phyloP scores from a whole-genome alignment of 1,140 invertebrate genomes.

The Spodoptera frugiperda region DNA sequence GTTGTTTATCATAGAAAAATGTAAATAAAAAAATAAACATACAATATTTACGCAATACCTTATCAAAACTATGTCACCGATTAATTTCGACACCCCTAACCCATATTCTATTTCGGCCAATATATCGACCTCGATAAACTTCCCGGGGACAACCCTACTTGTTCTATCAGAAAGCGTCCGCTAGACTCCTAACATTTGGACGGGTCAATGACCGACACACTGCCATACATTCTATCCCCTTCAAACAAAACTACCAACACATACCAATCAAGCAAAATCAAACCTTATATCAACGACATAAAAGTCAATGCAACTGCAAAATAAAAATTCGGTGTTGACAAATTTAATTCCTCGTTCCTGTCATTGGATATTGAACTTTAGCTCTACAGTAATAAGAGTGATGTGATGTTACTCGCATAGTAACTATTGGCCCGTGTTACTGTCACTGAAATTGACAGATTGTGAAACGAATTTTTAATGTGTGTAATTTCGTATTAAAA shows the following conservation, averaged over 20 bases:
- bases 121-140: constrained; percentile 44
- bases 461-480: constrained; percentile 29
- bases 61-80: constrained; percentile 10
- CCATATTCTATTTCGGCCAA: constrained; percentile 20
- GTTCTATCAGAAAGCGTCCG: constrained; percentile 68
- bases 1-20: too few relatives aligned
- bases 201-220: constrained; percentile 74
- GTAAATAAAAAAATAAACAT: too few relatives aligned
- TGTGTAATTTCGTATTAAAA: constrained; percentile 36
- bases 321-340: constrained; percentile 16
- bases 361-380: constrained; percentile 33
- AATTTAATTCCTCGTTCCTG: constrained; percentile 23
- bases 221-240: constrained; percentile 69
- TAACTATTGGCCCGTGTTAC: constrained; percentile 9
- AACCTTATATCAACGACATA: constrained; percentile 11
- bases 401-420: not conserved
- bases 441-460: constrained; percentile 47
- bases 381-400: not conserved
- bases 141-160: constrained; percentile 58
- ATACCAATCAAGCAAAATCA: not conserved
- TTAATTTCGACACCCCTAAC: constrained; percentile 35
- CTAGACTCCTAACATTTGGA: constrained; percentile 67
- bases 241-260: constrained; percentile 14
- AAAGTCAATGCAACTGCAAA: not conserved
- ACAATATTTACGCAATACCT: too few relatives aligned